These are phyloP conservation scores for Cyanistes caeruleus DNA, from an alignment of 2,113 vertebrate genomes.

Conservation along the genomic window DNA sequence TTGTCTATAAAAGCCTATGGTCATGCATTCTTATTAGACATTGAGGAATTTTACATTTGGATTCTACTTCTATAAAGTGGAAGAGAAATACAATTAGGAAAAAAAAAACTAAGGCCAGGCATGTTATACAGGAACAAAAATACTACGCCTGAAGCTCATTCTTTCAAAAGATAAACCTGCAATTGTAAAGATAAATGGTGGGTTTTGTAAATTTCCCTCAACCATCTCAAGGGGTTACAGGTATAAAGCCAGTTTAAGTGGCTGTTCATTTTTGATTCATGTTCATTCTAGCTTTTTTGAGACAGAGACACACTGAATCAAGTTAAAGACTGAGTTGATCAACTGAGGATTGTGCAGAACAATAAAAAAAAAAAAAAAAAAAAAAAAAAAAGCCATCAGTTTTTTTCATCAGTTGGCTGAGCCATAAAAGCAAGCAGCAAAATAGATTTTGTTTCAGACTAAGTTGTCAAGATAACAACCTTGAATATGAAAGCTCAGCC, in stretches of 20 bases:
- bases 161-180: slow-evolving; percentile 48
- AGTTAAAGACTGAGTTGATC: slow-evolving; percentile 52
- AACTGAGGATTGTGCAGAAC: slow-evolving; percentile 9
- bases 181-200: slow-evolving; percentile 34
- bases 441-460: slow-evolving; percentile 41
- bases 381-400: slow-evolving; percentile 4
- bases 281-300: slow-evolving; percentile 15
- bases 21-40: background rate
- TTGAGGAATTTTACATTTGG: slow-evolving; percentile 7
- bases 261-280: slow-evolving; percentile 41
- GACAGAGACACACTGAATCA: slow-evolving; percentile 44
- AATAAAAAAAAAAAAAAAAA: background rate
- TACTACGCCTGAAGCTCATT: background rate
- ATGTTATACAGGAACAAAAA: slow-evolving; percentile 30
- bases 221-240: slow-evolving; percentile 12
- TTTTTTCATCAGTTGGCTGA: slow-evolving; percentile 15
- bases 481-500: background rate
- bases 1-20: background rate
- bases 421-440: slow-evolving; percentile 20
- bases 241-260: slow-evolving; percentile 38
- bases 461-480: slow-evolving; percentile 37
- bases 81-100: slow-evolving; percentile 14
- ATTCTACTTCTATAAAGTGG: background rate
- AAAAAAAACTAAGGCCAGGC: slow-evolving; percentile 31
- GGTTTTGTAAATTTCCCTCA: slow-evolving; percentile 24